These are phyloP conservation scores for Hartigia nigra DNA, from an alignment of 2,888 invertebrate genomes.

Conservation along the genomic window DNA sequence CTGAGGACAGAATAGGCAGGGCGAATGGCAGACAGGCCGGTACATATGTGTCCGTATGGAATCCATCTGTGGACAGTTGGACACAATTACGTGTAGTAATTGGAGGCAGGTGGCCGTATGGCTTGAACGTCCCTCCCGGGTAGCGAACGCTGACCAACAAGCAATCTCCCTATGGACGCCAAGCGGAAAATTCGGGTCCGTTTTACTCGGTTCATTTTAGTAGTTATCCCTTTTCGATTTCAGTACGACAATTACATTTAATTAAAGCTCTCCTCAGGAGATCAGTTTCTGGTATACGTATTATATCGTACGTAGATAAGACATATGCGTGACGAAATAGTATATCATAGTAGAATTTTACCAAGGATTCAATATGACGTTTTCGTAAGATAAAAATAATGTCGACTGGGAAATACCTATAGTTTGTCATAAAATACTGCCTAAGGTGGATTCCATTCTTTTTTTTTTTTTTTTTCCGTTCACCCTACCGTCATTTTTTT, in stretches of 20 bases:
- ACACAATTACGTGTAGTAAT: conserved; percentile 24
- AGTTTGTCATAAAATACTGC: neutral
- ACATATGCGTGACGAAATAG: neutral
- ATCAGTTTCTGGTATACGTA: neutral
- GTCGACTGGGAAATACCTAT: neutral
- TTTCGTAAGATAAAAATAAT: neutral
- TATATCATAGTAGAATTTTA: neutral
- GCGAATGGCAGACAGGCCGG: neutral
- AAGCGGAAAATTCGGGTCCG: conserved; percentile 4
- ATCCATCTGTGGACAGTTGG: conserved; percentile 23
- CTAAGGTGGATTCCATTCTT: neutral
- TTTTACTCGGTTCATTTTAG: neutral
- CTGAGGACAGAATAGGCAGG: neutral
- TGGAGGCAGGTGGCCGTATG: conserved; percentile 17
- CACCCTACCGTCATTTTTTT: neutral
- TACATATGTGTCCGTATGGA: conserved; percentile 11
- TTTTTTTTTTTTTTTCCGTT: too few relatives aligned
- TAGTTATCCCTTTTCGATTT: neutral
- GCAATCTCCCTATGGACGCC: conserved; percentile 9
- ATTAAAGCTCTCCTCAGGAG: neutral
- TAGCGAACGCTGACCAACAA: conserved; percentile 15
- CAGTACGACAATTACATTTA: neutral
- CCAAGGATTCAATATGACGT: neutral
- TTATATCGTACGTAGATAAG: neutral
- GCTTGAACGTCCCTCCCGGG: conserved; percentile 17